These are phyloP conservation scores for Sebastes vulpes DNA, from an alignment of 2,797 vertebrate species.

Conservation along the genomic window DNA sequence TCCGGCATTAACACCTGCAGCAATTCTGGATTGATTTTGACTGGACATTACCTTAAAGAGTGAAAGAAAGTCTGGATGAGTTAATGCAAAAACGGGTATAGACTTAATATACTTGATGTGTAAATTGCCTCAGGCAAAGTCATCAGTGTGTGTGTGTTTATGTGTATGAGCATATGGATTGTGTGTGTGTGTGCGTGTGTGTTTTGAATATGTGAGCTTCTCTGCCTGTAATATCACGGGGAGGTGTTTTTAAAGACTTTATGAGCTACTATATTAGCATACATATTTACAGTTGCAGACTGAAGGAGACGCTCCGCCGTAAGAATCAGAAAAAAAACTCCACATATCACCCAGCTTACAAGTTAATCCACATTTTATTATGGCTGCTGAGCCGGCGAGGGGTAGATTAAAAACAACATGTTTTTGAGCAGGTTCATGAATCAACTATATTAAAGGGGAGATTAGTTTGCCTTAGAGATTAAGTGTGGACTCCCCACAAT, in stretches of 20 bases:
- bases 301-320: slow-evolving; percentile 58
- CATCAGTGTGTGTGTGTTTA: slow-evolving; percentile 41
- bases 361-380: slow-evolving; percentile 89
- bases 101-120: slow-evolving; percentile 25
- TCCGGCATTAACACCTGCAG: background rate
- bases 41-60: background rate
- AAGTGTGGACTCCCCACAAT: slow-evolving; percentile 69
- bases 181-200: background rate
- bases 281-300: slow-evolving; percentile 83
- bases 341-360: slow-evolving; percentile 80
- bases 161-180: slow-evolving; percentile 14
- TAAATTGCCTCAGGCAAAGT: slow-evolving; percentile 53
- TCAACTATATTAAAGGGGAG: slow-evolving; percentile 86
- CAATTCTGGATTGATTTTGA: background rate
- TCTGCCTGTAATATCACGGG: slow-evolving; percentile 54
- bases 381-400: slow-evolving; percentile 79
- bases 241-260: slow-evolving; percentile 77
- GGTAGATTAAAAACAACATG: slow-evolving; percentile 88
- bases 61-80: slow-evolving; percentile 12
- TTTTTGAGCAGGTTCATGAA: slow-evolving; percentile 84
- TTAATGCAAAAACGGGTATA: slow-evolving; percentile 2
- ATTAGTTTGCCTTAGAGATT: slow-evolving; percentile 85
- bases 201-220: slow-evolving; percentile 38
- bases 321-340: slow-evolving; percentile 62
- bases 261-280: slow-evolving; percentile 83